phyloP scores from a whole-genome alignment of 2,888 invertebrate genomes.

The Netelia inedita region DNA sequence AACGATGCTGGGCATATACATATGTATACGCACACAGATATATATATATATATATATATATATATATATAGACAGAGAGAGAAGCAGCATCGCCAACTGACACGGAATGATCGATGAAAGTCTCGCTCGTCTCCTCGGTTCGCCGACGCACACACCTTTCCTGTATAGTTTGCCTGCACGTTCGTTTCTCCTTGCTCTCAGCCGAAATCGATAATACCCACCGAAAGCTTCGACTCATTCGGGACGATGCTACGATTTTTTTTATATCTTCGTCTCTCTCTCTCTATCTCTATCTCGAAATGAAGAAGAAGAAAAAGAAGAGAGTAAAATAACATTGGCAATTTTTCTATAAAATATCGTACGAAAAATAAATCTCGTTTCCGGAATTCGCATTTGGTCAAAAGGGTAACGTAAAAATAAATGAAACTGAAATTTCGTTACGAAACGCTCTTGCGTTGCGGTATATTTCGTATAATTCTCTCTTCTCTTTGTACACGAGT shows the following conservation, averaged over 20 bases:
- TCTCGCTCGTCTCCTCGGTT: constrained; percentile 46
- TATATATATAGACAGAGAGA: not conserved
- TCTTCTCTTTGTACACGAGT: too few species aligned
- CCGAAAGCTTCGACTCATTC: not conserved
- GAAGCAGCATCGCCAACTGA: constrained; percentile 47
- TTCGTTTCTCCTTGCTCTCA: not conserved
- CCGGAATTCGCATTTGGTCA: too few species aligned
- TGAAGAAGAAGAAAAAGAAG: too few species aligned
- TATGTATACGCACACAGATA: not conserved
- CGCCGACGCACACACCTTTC: constrained; percentile 19
- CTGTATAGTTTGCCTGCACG: not conserved
- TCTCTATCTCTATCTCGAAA: not conserved
- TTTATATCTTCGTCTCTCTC: not conserved
- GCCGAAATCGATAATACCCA: constrained; percentile 20
- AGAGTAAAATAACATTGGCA: too few species aligned
- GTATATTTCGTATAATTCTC: too few species aligned
- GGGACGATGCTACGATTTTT: not conserved
- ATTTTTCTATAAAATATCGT: too few species aligned
- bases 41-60: not conserved
- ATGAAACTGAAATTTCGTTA: too few species aligned
- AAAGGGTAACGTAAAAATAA: not conserved
- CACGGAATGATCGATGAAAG: constrained; percentile 61
- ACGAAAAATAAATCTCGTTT: too few species aligned
- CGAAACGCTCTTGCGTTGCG: too few species aligned
- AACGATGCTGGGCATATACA: not conserved